Conservation (phyloP, 2,113 vertebrate species). For the Crocuta crocuta region DNA sequence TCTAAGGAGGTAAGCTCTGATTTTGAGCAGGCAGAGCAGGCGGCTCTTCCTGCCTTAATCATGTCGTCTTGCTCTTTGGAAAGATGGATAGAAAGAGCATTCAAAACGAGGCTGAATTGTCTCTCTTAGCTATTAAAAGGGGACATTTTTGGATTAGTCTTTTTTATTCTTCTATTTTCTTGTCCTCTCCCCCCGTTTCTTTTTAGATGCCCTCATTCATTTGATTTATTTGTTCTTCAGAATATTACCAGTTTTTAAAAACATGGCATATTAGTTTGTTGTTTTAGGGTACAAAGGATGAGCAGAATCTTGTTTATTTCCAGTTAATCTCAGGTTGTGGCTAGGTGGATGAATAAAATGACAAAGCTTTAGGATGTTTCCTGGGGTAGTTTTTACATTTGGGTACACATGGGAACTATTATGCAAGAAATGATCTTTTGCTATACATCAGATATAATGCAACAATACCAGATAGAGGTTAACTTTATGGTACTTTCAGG, state of each 20-base stretch:
- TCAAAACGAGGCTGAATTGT: neutral
- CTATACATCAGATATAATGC: neutral
- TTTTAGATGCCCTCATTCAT: conserved; percentile 46
- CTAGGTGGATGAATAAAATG: conserved; percentile 60
- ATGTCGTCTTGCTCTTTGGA: conserved; percentile 58
- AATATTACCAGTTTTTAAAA: conserved; percentile 38
- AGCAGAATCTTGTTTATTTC: conserved; percentile 58
- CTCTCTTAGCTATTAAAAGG: neutral
- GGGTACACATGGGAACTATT: neutral
- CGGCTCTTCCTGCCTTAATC: conserved; percentile 78
- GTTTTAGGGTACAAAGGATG: conserved; percentile 51
- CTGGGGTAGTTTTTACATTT: conserved; percentile 62
- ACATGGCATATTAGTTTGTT: conserved; percentile 18
- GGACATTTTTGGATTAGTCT: conserved; percentile 15
- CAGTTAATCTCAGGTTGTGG: neutral
- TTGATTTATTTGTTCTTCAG: neutral
- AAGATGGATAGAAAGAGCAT: conserved; percentile 59
- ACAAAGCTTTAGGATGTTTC: conserved; percentile 46
- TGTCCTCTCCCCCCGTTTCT: neutral
- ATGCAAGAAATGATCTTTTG: neutral
- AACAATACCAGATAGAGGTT: neutral
- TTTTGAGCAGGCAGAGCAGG: conserved; percentile 82
- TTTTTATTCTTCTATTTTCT: conserved; percentile 42
- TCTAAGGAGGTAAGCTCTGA: conserved; percentile 89
- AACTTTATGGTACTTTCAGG: neutral